A percentile compares a stretch with the other conserved stretches of the same genome.
Evolutionary conservation across 2,888 invertebrate species (phyloP).

Genomic region (Synergus umbraculus): DNA sequence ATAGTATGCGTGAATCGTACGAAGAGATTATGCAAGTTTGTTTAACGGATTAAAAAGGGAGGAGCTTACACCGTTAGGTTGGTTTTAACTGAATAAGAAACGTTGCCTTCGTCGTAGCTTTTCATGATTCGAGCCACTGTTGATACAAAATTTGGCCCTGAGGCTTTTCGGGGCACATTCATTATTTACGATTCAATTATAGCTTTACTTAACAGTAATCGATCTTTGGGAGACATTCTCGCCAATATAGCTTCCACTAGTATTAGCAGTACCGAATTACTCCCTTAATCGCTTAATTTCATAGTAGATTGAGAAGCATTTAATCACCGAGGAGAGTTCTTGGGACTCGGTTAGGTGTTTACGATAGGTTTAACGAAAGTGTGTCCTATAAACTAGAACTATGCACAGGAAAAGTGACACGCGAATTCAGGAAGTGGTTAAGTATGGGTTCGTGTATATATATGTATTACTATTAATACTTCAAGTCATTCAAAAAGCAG

Average conservation of each 20-base stretch:
- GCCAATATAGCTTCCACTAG: neutral
- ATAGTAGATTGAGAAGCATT: constrained; percentile 8
- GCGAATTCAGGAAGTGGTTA: too few species aligned
- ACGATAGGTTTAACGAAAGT: neutral
- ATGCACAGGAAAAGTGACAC: neutral
- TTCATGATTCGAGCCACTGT: neutral
- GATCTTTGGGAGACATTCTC: neutral
- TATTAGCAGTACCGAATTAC: neutral
- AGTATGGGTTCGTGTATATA: too few species aligned
- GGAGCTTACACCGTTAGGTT: constrained; percentile 34
- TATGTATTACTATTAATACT: too few species aligned
- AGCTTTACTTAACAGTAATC: neutral
- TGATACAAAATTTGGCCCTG: neutral
- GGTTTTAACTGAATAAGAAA: constrained; percentile 37
- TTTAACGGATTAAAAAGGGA: constrained; percentile 59
- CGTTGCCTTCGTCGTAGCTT: neutral
- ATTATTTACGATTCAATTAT: constrained; percentile 33
- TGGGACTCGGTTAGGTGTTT: neutral
- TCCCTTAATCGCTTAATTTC: neutral
- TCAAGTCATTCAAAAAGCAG: too few species aligned
- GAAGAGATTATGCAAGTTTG: constrained; percentile 60
- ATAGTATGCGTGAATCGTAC: constrained; percentile 35
- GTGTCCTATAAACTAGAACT: neutral
- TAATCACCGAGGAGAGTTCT: neutral
- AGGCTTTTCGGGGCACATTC: neutral